Evolutionary conservation across 2,113 vertebrate species (phyloP).

Genomic region (Semnopithecus entellus): DNA sequence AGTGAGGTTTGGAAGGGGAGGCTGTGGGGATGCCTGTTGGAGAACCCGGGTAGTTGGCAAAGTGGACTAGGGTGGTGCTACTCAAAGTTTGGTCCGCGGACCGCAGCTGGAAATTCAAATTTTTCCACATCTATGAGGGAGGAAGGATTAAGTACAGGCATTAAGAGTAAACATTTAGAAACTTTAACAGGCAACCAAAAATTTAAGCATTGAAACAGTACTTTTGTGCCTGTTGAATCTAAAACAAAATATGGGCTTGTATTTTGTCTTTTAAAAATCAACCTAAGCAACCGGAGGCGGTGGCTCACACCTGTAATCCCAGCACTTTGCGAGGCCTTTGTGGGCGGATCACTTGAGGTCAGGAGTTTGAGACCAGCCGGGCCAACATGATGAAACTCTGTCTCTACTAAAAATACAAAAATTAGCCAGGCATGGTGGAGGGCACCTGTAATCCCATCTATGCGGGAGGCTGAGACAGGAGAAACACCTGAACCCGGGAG

Average conservation of each 20-base stretch:
- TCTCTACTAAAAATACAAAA: too few relatives aligned
- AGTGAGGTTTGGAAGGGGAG: neutral
- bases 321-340: too few relatives aligned
- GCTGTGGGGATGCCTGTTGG: neutral
- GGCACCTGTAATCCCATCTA: too few relatives aligned
- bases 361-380: too few relatives aligned
- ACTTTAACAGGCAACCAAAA: neutral
- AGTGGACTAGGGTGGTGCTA: rapidly evolving
- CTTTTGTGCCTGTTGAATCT: neutral
- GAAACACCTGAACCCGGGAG: too few relatives aligned
- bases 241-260: neutral
- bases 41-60: neutral
- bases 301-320: too few relatives aligned
- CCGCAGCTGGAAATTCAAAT: neutral
- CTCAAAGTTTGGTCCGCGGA: neutral
- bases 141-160: neutral
- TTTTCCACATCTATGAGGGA: rapidly evolving
- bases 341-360: too few relatives aligned
- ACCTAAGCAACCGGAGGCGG: too few relatives aligned
- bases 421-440: too few relatives aligned
- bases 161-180: neutral
- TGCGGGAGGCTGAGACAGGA: too few relatives aligned
- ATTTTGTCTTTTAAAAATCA: constrained; percentile 7
- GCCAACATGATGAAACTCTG: too few relatives aligned
- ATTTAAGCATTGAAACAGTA: neutral